Evolutionary conservation across 2,797 vertebrate genomes (phyloP), one percentile per base, ranked within the genome.

Genomic region (Pelobates cultripes): DNA sequence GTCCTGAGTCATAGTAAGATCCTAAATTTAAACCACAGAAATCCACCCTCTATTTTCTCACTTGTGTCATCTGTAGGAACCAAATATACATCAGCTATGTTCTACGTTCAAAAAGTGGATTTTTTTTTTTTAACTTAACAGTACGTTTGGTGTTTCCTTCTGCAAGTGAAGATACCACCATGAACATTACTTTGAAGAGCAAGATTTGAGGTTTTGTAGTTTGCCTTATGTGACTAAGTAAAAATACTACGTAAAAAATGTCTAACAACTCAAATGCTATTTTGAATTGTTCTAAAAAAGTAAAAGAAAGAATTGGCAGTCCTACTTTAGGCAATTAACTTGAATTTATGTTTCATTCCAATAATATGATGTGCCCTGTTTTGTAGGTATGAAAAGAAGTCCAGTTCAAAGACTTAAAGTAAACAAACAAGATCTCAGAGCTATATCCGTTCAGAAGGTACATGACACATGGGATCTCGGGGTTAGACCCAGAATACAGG

Each of bases 181-280:
- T 75, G 64, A 28, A 61, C 47, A 69, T 57, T 28, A n/a, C 55
- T 64, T 43, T 40, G 41, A 66, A 79, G 68, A 68, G 68, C 17
- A 74, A 43, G 41, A 66, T n/a, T 80, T 79, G 77, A 66, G 63
- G 66, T 75, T 74, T 70, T 84, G 82, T 79, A 77, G 82, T 79
- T 84, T 84, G 40, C 44, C 77, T 70, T 75, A 44, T 45, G 79
- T 41, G 77, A 79, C 71, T 74, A 75, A 84, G 79, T 71, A 47
- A 51, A 79, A 81, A 81, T 63, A 74, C 51, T 79, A 79, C 82
- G 13, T 75, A 75, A 83, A 82, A 83, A 70, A 83, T 63, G 55
- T 44, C 76, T 43, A 68, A 45, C 60, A 78, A 69, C 64, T 0
- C 28, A 28, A 28, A 51, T 63, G 60, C 81, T 83, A 83, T 83